phyloP scores from a whole-genome alignment of 2,113 vertebrate species.

The Oreochromis tanganicae region DNA sequence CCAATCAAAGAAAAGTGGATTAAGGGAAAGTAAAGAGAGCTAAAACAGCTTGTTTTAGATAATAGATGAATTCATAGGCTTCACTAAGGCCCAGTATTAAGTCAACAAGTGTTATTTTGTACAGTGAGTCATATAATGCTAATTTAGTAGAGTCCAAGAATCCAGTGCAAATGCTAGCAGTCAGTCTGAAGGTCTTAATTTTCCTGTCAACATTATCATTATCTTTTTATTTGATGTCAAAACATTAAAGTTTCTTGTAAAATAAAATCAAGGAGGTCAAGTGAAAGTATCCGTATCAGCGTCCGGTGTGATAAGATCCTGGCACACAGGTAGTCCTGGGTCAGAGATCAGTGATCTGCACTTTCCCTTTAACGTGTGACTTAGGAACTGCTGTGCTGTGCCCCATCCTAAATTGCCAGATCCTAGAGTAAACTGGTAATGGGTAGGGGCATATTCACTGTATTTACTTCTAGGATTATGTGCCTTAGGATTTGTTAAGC shows the following conservation, averaged over 20 bases:
- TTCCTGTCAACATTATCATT: not conserved
- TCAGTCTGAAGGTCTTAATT: not conserved
- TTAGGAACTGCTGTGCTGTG: conserved; percentile 4
- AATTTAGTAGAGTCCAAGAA: not conserved
- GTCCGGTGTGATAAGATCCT: not conserved
- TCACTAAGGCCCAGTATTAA: not conserved
- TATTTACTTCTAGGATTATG: not conserved
- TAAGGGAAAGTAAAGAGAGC: not conserved
- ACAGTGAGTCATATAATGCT: not conserved
- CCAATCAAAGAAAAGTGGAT: not conserved
- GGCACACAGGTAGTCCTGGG: not conserved
- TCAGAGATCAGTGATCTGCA: conserved; percentile 6
- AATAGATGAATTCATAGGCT: not conserved
- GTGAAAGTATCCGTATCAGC: not conserved
- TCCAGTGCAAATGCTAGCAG: not conserved
- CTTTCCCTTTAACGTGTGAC: conserved; percentile 31
- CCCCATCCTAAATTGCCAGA: not conserved
- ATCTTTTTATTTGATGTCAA: not conserved
- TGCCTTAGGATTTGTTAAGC: not conserved
- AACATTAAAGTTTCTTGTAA: not conserved
- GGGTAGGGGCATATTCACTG: not conserved
- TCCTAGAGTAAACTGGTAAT: not conserved
- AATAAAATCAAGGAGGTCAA: not conserved
- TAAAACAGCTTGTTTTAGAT: not conserved
- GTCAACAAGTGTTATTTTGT: not conserved